Evolutionary conservation across 2,888 invertebrate species (phyloP).

Genomic region (Cataglyphis livida): DNA sequence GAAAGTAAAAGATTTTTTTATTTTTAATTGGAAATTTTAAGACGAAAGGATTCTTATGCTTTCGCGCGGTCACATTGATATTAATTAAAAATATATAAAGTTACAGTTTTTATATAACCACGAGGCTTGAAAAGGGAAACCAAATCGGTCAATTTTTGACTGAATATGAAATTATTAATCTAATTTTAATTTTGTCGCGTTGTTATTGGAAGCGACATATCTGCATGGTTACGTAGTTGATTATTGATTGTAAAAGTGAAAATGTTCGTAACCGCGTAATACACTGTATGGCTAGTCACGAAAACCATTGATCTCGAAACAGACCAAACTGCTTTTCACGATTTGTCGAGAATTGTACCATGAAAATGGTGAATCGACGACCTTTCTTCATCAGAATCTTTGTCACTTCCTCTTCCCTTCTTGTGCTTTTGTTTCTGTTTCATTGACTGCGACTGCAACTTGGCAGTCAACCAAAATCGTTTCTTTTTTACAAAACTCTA

Average conservation of each 20-base stretch:
- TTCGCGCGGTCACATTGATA: not conserved
- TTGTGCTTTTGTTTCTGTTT: conserved; percentile 50
- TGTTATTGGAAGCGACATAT: not conserved
- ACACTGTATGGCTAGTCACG: conserved; percentile 57
- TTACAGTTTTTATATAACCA: not conserved
- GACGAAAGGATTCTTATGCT: not conserved
- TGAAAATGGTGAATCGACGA: conserved; percentile 70
- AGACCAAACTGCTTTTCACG: conserved; percentile 55
- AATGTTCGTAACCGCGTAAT: conserved; percentile 40
- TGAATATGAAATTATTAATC: not conserved
- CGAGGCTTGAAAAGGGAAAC: not conserved
- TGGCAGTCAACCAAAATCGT: conserved; percentile 74
- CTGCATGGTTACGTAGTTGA: not conserved
- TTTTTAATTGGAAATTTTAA: not conserved
- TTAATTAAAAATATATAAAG: not conserved
- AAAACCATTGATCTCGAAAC: conserved; percentile 65
- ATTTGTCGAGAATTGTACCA: conserved; percentile 67
- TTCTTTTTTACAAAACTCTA: conserved; percentile 61
- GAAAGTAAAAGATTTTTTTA: not conserved
- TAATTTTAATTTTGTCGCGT: conserved; percentile 7
- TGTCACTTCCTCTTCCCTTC: not conserved
- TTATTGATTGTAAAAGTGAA: not conserved
- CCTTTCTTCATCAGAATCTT: conserved; percentile 38
- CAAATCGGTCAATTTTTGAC: not conserved
- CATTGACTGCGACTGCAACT: conserved; percentile 72